Base-by-base conservation (phyloP, 2,797 vertebrate genomes). In the Argentina silus region DNA sequence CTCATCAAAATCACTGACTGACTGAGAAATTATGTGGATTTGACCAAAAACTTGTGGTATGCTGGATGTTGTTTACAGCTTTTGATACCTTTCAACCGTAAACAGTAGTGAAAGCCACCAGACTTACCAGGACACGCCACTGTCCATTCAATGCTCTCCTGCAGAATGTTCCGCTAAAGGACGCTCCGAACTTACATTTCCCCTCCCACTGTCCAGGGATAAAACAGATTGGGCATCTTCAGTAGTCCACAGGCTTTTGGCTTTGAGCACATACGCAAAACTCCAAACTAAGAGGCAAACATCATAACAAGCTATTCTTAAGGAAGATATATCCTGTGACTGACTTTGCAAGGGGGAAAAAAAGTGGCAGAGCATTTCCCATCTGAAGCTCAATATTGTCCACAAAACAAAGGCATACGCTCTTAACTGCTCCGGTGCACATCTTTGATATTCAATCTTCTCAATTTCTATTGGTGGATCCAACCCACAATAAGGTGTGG, bases 41-140 rank as follows among this genome's bases (percentile, higher is more conserved):
- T 23, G 53, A 19, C 78, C 73, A 80, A 19, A 79, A 7, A 82
- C 72, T 65, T 73, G 68, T 78, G 70, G 42, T 27, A 15, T 36
- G 23, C 80, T 83, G 27, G 27, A 36, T 71, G 80, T 56, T 81
- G 74, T 61, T 55, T 80, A 83, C 43, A 88, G 27, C 27, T 36
- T 36, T 36, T 36, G 27, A 36, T 36, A 36, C 27, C 27, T 36
- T 36, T 36, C 82, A 88, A 83, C 82, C 85, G 90, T 78, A 89
- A 79, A 91, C 83, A 88, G 85, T 80, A 86, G 83, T 85, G 61
- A 89, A 91, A 87, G 79, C 87, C 86, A 88, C 84, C 79, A 74
- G 79, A 92, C 91, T 92, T 93, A 93, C 92, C 88, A 91, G 91
- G 89, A 87, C 87, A 90, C 82, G 86, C 67, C 87, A 89, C 70